Percentiles rank a stretch among this genome's conserved stretches.
phyloP scores from a whole-genome alignment of 2,888 invertebrate genomes.

The Orthosia incerta region DNA sequence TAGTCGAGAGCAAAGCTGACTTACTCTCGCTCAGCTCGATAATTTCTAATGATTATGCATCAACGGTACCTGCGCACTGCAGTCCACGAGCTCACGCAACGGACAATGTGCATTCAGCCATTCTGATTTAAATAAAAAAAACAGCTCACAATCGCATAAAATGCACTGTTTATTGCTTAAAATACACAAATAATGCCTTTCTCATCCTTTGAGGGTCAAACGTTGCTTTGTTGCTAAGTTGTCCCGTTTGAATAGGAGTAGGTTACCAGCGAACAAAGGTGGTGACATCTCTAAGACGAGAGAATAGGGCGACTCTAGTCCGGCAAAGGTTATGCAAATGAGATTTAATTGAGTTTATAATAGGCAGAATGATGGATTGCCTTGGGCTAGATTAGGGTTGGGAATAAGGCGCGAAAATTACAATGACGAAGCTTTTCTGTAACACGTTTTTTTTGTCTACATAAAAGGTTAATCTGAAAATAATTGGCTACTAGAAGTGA shows the following conservation, averaged over 20 bases:
- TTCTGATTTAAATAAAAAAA: slow-evolving; percentile 87
- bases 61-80: slow-evolving; percentile 86
- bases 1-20: slow-evolving; percentile 70
- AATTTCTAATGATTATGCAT: slow-evolving; percentile 89
- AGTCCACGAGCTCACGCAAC: slow-evolving; percentile 90
- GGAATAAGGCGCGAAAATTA: slow-evolving; percentile 84
- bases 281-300: slow-evolving; percentile 86
- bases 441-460: slow-evolving; percentile 47
- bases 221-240: slow-evolving; percentile 88
- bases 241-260: slow-evolving; percentile 85
- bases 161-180: slow-evolving; percentile 91
- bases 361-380: slow-evolving; percentile 85
- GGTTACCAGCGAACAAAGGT: slow-evolving; percentile 89
- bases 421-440: slow-evolving; percentile 76
- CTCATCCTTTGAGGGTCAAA: slow-evolving; percentile 89
- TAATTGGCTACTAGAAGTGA: slow-evolving; percentile 54
- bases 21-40: slow-evolving; percentile 84
- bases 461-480: slow-evolving; percentile 57
- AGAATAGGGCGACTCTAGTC: slow-evolving; percentile 79
- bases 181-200: slow-evolving; percentile 89
- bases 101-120: slow-evolving; percentile 89
- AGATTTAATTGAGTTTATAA: slow-evolving; percentile 91
- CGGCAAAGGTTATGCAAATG: slow-evolving; percentile 87
- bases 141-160: slow-evolving; percentile 88
- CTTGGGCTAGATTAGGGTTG: slow-evolving; percentile 69